phyloP scores from a whole-genome alignment of 2,113 vertebrate species.

The Coturnix japonica region DNA sequence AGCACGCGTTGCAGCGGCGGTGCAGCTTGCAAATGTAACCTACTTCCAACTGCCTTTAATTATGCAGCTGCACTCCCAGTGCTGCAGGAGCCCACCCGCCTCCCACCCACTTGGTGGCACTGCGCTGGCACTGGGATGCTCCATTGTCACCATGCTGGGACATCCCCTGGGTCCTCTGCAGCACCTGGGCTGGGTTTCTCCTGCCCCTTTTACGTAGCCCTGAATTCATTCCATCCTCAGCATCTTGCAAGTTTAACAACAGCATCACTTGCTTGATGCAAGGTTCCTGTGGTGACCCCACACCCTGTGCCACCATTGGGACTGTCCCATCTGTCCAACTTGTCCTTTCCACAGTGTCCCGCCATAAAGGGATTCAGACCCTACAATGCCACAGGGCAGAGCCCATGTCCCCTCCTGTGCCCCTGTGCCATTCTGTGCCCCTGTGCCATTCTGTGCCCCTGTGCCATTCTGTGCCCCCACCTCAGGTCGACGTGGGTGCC shows the following conservation, averaged over 20 bases:
- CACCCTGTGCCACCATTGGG: no score
- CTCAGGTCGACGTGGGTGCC: constrained; percentile 91
- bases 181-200: not conserved
- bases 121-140: not conserved
- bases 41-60: constrained; percentile 44
- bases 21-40: constrained; percentile 51
- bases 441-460: not conserved
- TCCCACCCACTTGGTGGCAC: accelerated
- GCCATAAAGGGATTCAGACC: accelerated
- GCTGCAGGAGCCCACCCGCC: not conserved
- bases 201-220: not conserved
- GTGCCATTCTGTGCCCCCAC: not conserved
- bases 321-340: accelerated
- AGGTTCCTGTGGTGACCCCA: accelerated
- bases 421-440: not conserved
- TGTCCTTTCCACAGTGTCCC: not conserved
- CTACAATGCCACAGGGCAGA: not conserved
- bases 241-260: not conserved
- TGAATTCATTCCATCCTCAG: not conserved
- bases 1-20: not conserved
- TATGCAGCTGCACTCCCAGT: constrained; percentile 39
- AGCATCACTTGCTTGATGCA: not conserved
- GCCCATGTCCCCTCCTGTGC: not conserved
- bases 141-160: not conserved
- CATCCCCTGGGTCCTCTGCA: not conserved